Evolutionary conservation across 2,113 vertebrate genomes (phyloP), one percentile per base, ranked within the genome.

Genomic region (Grus americana): DNA sequence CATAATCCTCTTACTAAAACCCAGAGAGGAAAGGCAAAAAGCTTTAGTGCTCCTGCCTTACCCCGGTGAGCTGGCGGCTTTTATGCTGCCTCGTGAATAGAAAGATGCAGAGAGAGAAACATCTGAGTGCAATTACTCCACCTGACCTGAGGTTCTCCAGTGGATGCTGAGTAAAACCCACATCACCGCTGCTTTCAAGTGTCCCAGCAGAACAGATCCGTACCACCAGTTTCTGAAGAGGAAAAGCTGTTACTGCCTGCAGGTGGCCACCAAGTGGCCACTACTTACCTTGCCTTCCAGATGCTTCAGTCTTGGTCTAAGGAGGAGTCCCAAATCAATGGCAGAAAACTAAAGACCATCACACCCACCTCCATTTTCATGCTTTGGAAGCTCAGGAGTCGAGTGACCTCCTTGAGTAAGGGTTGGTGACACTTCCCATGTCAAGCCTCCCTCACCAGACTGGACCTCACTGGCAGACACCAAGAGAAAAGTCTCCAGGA

Each of bases 1-100:
- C 1, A 32, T 96, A 97, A 94, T 94, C 95, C 79, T 96, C 93
- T 96, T 96, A 93, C 34, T 90, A 70, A 90, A 85, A 86, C 40
- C 26, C 75, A 81, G 65, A 86, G 88, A 88, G 46, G 54, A 73
- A 88, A 93, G 57, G 76, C 40, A 8, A 90, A 95, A 86, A 86
- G 83, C 79, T 65, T 71, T 92, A 61, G 78, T 89, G 68, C 75
- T 96, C 23, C 30, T 96, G 90, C 73, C 68, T 79, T 89, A 59
- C 82, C 15, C 19, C 30, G 40, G 24, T 57, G 85, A 96, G 49
- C 82, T 88, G 83, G 44, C 61, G 72, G 90, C 40, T 86, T 94
- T 88, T 92, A 44, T 55, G 65, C 55, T 90, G 83, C 72, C 44
- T 89, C 59, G 59, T 0, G 0, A 71, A n/a, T 3, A 63, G 34